Percentiles rank a stretch among this genome's conserved stretches.
These are phyloP conservation scores for Argopecten irradians DNA, from an alignment of 1,140 invertebrate genomes.

Conservation along the genomic window DNA sequence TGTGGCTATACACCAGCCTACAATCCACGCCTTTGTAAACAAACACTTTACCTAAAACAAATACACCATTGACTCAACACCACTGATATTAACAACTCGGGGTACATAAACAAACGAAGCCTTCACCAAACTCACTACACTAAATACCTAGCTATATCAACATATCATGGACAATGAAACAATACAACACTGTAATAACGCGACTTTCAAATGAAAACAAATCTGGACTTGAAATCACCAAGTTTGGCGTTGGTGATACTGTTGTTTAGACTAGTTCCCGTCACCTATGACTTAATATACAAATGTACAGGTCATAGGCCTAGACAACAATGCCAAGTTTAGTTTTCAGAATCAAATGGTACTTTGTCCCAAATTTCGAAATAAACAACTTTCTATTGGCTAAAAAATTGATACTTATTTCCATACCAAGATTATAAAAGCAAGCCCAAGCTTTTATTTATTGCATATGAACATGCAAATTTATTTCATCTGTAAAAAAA, in stretches of 20 bases:
- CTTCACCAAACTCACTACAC: neutral
- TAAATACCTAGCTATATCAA: neutral
- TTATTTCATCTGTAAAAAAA: too few relatives aligned
- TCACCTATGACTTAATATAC: neutral
- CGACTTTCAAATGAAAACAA: neutral
- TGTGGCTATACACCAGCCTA: neutral
- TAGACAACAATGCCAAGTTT: conserved; percentile 7
- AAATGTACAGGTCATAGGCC: neutral
- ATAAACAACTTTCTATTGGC: too few relatives aligned
- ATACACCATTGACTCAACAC: conserved; percentile 8
- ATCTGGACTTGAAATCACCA: neutral
- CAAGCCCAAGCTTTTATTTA: too few relatives aligned
- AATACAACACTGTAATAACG: neutral
- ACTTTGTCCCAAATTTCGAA: too few relatives aligned
- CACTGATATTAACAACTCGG: neutral
- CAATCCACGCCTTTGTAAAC: conserved; percentile 14
- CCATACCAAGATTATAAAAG: too few relatives aligned
- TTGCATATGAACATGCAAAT: too few relatives aligned
- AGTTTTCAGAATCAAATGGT: neutral
- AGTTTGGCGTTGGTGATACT: neutral
- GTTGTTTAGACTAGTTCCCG: neutral
- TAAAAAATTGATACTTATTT: too few relatives aligned
- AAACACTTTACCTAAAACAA: conserved; percentile 17
- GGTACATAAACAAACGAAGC: neutral
- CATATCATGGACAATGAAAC: neutral